These are phyloP conservation scores for Pungitius pungitius DNA, from an alignment of 2,113 vertebrate genomes.

Conservation along the genomic window DNA sequence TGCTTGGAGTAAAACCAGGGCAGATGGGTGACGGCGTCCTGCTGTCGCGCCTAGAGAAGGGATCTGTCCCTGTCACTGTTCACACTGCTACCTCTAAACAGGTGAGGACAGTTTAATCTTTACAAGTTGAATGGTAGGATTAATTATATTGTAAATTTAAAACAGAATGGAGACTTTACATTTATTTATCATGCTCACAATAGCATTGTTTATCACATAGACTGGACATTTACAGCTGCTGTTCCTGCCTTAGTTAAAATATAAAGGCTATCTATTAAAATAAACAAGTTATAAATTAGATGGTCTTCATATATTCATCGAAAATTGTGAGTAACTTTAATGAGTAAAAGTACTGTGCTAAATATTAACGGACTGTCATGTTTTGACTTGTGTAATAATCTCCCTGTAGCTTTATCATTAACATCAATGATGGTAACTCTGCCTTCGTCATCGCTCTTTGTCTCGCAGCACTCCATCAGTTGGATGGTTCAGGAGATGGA, in stretches of 20 bases:
- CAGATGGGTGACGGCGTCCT: constrained; percentile 80
- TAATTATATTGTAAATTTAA: background rate
- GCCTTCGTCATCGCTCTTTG: constrained; percentile 22
- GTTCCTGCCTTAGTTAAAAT: background rate
- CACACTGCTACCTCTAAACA: constrained; percentile 81
- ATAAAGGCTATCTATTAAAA: background rate
- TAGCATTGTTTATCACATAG: background rate
- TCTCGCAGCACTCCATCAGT: constrained; percentile 77
- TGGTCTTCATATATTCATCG: background rate
- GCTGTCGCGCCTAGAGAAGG: constrained; percentile 85
- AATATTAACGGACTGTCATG: background rate
- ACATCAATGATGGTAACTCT: background rate
- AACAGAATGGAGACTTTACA: background rate
- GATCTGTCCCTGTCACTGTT: constrained; percentile 79
- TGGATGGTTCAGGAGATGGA: constrained; percentile 84
- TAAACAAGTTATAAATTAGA: background rate
- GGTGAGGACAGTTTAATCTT: constrained; percentile 71
- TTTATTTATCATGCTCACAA: background rate
- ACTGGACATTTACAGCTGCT: background rate
- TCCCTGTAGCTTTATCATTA: background rate
- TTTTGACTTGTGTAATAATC: background rate
- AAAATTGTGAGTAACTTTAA: background rate
- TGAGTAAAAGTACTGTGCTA: background rate
- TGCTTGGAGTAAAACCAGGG: constrained; percentile 77
- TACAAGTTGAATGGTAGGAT: background rate